Conservation (phyloP, 2,888 invertebrate genomes). For the Erynnis tages region DNA sequence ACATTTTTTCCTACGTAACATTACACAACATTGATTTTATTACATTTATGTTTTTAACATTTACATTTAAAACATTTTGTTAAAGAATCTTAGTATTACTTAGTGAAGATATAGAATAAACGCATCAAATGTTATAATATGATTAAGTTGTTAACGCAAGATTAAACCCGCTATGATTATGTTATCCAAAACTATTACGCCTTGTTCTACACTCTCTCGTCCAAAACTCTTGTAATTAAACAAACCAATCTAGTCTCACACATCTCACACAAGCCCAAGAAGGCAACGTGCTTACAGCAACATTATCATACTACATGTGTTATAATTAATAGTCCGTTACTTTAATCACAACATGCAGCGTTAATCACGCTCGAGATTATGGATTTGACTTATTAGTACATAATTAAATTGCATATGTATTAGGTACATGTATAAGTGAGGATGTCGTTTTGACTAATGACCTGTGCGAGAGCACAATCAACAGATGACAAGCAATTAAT, state of each 20-base stretch:
- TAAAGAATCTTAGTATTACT: no score
- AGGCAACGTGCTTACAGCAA: slow-evolving; percentile 30
- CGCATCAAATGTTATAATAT: neutral
- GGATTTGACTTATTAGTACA: slow-evolving; percentile 55
- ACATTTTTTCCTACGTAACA: no score
- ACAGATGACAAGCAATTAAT: slow-evolving; percentile 69
- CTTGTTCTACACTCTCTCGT: slow-evolving; percentile 16
- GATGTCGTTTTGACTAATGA: slow-evolving; percentile 67
- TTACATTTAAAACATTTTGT: no score
- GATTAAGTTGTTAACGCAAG: slow-evolving; percentile 5
- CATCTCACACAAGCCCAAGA: slow-evolving; percentile 23
- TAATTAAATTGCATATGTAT: slow-evolving; percentile 46
- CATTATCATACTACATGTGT: slow-evolving; percentile 33
- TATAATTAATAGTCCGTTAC: slow-evolving; percentile 45
- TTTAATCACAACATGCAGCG: slow-evolving; percentile 37
- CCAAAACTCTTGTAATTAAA: slow-evolving; percentile 24
- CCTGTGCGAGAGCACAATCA: slow-evolving; percentile 59
- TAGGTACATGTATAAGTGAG: slow-evolving; percentile 39
- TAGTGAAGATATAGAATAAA: neutral
- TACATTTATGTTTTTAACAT: no score
- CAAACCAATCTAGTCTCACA: slow-evolving; percentile 21
- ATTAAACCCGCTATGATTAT: slow-evolving; percentile 14
- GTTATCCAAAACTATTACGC: slow-evolving; percentile 17
- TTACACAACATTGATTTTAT: no score
- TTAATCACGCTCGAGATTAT: slow-evolving; percentile 52